Conservation (phyloP, 2,888 invertebrate genomes). For the Parascotia fuliginaria region DNA sequence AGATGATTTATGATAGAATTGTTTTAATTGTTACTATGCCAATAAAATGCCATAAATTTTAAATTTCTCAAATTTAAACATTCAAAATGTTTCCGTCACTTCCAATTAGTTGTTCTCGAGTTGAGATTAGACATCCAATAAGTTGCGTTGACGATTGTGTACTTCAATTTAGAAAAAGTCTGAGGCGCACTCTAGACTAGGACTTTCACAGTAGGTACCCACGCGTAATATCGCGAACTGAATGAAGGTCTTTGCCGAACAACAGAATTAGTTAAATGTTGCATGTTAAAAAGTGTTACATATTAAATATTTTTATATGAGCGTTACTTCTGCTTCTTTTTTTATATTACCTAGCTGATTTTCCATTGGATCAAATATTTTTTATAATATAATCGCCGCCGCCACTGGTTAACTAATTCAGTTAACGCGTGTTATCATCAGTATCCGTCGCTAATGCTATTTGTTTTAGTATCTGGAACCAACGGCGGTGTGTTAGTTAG, state of each 20-base stretch:
- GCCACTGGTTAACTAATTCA: not conserved
- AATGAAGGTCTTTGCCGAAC: too few species aligned
- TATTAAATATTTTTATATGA: constrained; percentile 21
- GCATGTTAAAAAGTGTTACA: constrained; percentile 14
- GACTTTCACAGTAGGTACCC: constrained; percentile 9
- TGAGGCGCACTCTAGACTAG: not conserved
- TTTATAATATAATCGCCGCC: not conserved
- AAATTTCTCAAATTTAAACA: constrained; percentile 1
- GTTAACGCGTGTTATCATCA: too few species aligned
- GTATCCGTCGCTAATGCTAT: too few species aligned
- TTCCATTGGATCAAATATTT: not conserved
- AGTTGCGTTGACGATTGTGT: constrained; percentile 13
- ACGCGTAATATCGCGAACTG: not conserved
- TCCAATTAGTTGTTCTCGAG: not conserved
- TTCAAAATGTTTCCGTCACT: not conserved
- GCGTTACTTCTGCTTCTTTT: constrained; percentile 11
- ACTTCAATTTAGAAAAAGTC: constrained; percentile 16
- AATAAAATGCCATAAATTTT: not conserved
- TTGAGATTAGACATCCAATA: not conserved
- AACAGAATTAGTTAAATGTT: too few species aligned
- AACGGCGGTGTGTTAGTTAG: too few species aligned
- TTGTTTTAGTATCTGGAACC: too few species aligned
- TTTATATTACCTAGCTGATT: not conserved
- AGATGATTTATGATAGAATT: constrained; percentile 9
- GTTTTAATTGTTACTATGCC: not conserved